Base-by-base conservation (phyloP, 2,888 invertebrate species). In the Carpatolechia fugitivella region DNA sequence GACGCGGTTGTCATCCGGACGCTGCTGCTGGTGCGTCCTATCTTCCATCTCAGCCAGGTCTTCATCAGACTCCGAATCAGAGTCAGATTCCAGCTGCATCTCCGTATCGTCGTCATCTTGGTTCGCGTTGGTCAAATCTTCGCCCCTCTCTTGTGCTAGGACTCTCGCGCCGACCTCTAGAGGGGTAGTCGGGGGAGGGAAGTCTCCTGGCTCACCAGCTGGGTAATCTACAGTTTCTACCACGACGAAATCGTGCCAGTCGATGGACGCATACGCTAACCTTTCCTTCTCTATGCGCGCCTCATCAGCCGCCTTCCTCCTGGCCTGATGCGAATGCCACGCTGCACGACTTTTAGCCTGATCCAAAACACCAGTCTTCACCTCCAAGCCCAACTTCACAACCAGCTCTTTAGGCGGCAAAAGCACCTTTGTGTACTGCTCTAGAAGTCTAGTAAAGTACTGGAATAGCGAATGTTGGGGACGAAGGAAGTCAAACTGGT, bases 201-300 rank as follows among this genome's bases (percentile, higher is more conserved):
- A 97, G 76, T 98, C 97, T 0, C 98, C 98, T 10, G 95, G 94
- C 85, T 99, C 99, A 69, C 97, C 97, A 0, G 97, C 96, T 66
- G 98, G 98, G 80, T 99, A 99, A 82, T 99, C 99, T 0, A 99
- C 99, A 0, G 99, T 99, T 88, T 99, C 99, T 0, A 99, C 99
- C 0, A 99, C 99, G 0, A 99, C 99, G 83, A 99, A 99, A 83
- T 99, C 99, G 79, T 99, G 99, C 99, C 99, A 99, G 80, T 99
- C 99, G 61, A 99, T 99, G 73, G 98, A 98, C 0, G 99, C 98
- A 79, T 99, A 99, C 0, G 97, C 97, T 29, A 97, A 93, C 78
- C 99, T 92, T 82, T 99, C 99, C 59, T 96, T 94, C 81, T 99
- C 99, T 7, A 97, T 92, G 70, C 98, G 97, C 61, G 99, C 98